Base-by-base conservation (phyloP, 2,888 invertebrate species). In the Drosophila paramelanica region DNA sequence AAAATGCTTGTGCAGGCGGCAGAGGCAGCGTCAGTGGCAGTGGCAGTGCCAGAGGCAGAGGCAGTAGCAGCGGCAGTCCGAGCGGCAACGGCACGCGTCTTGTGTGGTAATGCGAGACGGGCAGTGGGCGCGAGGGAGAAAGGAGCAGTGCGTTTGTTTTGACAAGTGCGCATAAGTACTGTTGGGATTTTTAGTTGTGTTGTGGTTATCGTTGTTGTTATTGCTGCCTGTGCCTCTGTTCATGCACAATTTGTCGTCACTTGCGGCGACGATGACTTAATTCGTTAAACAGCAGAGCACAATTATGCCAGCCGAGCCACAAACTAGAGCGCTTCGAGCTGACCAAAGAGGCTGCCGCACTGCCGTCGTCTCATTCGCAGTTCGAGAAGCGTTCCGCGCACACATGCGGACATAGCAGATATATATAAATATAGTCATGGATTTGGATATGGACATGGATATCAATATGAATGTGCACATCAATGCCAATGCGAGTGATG, bases 161-260 rank as follows among this genome's bases (percentile, higher is more conserved):
- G 77, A 83, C 82, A 83, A 83, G 82, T 83, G 86, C 70, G 66
- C 86, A 62, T 36, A 62, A 69, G 64, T 67, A 67, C 50, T 47
- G 52, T 50, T 58, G 58, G 56, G 55, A 70, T 62, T 59, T 59
- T 60, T 55, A 58, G 53, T 50, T 52, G 43, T 50, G 27, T 62
- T 51, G 51, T 31, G 31, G 31, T 64, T 50, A 45, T 61, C 45
- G 45, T 66, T 58, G 49, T 47, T 38, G 41, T 65, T 65, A 41
- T 51, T 53, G 51, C 50, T 58, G 55, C 42, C 50, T 20, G 42
- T 38, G 27, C 23, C 55, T 74, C 73, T 85, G 77, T 90, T 90
- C 89, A 91, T 91, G 91, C 90, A 88, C 89, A 91, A 92, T 91
- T 91, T 92, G 91, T 91, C 90, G 88, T 89, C 90, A 86, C 90